phyloP scores from a whole-genome alignment of 1,140 invertebrate genomes.

The Drosophila orena region DNA sequence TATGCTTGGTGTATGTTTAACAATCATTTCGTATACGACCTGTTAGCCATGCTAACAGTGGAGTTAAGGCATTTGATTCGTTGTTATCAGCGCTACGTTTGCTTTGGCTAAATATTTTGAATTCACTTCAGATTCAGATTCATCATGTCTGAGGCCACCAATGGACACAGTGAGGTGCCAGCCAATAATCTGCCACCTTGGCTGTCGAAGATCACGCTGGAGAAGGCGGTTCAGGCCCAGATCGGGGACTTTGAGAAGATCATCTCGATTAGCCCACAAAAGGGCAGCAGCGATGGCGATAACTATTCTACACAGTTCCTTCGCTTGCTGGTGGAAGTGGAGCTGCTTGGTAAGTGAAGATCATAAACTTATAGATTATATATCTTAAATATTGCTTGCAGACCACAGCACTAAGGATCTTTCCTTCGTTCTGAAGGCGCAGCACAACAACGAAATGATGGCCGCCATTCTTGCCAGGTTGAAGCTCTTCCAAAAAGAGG shows the following conservation, averaged over 20 bases:
- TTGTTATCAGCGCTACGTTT: slow-evolving; percentile 6
- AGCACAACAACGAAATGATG: slow-evolving; percentile 64
- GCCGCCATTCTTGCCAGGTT: slow-evolving; percentile 56
- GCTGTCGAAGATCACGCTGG: slow-evolving; percentile 63
- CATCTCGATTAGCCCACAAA: slow-evolving; percentile 28
- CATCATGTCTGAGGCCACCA: slow-evolving; percentile 56
- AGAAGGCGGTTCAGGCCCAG: slow-evolving; percentile 56
- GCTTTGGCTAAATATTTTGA: slow-evolving; percentile 1
- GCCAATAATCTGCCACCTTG: slow-evolving; percentile 52
- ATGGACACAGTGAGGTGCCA: slow-evolving; percentile 35
- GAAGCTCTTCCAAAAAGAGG: slow-evolving; percentile 73
- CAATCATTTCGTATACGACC: slow-evolving; percentile 34
- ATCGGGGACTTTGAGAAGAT: slow-evolving; percentile 63
- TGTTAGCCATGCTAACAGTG: slow-evolving; percentile 1
- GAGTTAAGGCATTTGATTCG: neutral
- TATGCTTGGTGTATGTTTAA: slow-evolving; percentile 31
- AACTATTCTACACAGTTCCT: slow-evolving; percentile 69
- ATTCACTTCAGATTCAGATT: slow-evolving; percentile 17
- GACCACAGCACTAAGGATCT: slow-evolving; percentile 60
- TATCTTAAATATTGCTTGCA: neutral
- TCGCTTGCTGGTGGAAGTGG: slow-evolving; percentile 61
- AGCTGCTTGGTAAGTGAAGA: slow-evolving; percentile 53
- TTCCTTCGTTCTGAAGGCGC: slow-evolving; percentile 71
- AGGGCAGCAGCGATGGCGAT: slow-evolving; percentile 41
- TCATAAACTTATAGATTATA: neutral